Base-by-base conservation (phyloP, 2,113 vertebrate genomes). In the Antidorcas marsupialis region DNA sequence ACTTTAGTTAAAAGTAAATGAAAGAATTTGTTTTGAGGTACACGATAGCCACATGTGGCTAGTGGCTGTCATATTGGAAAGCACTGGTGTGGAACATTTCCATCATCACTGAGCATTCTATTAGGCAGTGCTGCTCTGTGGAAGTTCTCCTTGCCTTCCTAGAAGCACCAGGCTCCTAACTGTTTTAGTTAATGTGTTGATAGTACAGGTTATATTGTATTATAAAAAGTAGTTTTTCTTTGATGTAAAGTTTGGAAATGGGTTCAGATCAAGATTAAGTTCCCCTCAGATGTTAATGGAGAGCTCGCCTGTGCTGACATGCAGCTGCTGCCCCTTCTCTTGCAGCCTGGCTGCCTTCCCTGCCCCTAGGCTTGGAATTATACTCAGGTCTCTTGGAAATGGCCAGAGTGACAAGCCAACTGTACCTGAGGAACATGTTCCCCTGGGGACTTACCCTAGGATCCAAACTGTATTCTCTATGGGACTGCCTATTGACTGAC, bases 401-500 rank as follows among this genome's bases (percentile, higher is more conserved):
- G 71, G 53, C 85, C 47, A 76, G n/a, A 67, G 33, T 87, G 78
- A 87, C 57, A 91, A 74, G 86, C 25, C 89, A 67, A 87, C 30
- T 85, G 53, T 57, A 89, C 2, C 87, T 19, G 57, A 87, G 83
- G 36, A 8, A 27, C 33, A 96, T 3, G 9, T 53, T 95, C 91
- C 95, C 79, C 81, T 79, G 36, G 92, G 15, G 60, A 83, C 71
- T 92, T 86, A 92, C 21, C 14, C 52, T 53, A 33, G 45, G 39
- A 76, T 91, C 95, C 87, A 82, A 97, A 91, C 47, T 53, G 23
- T 71, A 76, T 89, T 89, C 83, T 89, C 78, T n/a, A n/a, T 55
- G 78, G 91, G 25, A 89, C 82, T 89, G 83, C 57, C 57, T 67
- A 9, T 60, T 84, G 91, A 74, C 33, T 0, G 39, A 89, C 78